phyloP scores from a whole-genome alignment of 2,797 vertebrate genomes.

The Alectoris magna region DNA sequence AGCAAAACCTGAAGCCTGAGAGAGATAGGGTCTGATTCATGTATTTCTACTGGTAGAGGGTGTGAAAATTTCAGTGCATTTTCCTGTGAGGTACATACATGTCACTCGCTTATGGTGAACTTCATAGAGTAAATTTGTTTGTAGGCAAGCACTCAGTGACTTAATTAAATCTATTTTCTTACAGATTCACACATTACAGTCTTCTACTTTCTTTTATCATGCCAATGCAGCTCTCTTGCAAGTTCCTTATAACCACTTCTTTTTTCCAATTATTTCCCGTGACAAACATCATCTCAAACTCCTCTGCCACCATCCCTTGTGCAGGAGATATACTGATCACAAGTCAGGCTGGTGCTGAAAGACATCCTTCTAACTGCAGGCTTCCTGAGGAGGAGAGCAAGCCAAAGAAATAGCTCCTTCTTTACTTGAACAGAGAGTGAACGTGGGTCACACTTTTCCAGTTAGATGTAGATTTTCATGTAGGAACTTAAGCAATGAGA shows the following conservation, averaged over 20 bases:
- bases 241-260: neutral
- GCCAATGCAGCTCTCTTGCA: neutral
- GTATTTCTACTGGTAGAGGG: neutral
- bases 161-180: neutral
- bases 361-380: neutral
- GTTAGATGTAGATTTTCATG: neutral
- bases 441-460: accelerated
- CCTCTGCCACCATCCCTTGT: neutral
- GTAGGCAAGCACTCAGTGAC: neutral
- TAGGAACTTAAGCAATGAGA: neutral
- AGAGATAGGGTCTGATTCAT: neutral
- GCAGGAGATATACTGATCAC: neutral
- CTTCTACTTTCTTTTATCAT: neutral
- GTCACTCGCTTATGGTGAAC: neutral
- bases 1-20: neutral
- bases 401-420: neutral
- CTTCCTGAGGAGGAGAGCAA: neutral
- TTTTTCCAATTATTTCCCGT: neutral
- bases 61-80: neutral
- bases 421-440: neutral
- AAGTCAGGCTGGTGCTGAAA: neutral
- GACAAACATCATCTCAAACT: neutral
- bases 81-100: accelerated
- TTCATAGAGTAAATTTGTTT: neutral
- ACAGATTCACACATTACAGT: neutral